Evolutionary conservation across 2,797 vertebrate species (phyloP).

Genomic region (Rhinophrynus dorsalis): DNA sequence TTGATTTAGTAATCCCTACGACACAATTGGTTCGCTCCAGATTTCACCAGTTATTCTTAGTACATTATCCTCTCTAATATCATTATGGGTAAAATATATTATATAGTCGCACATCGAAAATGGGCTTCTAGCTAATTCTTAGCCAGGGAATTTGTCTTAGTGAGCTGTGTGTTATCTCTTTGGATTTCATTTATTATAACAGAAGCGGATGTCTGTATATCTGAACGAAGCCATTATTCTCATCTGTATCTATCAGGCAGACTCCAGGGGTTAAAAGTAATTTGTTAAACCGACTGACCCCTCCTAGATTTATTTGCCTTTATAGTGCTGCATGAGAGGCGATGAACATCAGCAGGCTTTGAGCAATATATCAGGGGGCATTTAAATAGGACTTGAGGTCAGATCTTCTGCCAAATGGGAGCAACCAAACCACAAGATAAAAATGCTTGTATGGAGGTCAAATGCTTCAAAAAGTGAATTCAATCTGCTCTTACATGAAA

Average conservation of each 20-base stretch:
- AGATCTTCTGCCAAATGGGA: slow-evolving; percentile 14
- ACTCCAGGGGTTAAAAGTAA: background rate
- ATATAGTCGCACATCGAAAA: too few species aligned
- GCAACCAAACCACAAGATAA: background rate
- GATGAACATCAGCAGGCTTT: background rate
- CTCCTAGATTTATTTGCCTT: slow-evolving; percentile 5
- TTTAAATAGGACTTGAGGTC: slow-evolving; percentile 7
- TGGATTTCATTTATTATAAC: too few species aligned
- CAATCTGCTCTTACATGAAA: background rate
- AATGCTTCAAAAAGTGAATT: slow-evolving; percentile 11
- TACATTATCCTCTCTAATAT: too few species aligned
- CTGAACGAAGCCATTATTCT: too few species aligned
- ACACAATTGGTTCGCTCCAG: too few species aligned
- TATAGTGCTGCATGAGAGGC: slow-evolving; percentile 8
- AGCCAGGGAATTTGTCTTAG: too few species aligned
- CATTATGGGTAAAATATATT: too few species aligned
- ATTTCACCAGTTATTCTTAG: too few species aligned
- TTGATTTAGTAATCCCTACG: too few species aligned
- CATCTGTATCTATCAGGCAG: background rate
- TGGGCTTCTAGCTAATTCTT: too few species aligned
- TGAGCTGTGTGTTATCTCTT: too few species aligned
- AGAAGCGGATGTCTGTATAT: too few species aligned
- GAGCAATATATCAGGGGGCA: slow-evolving; percentile 26
- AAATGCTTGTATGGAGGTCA: background rate
- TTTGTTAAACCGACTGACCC: slow-evolving; percentile 13